Percentiles rank a stretch among this genome's conserved stretches.
Evolutionary conservation across 2,888 invertebrate species (phyloP).

Genomic region (Drosophila paucipuncta): DNA sequence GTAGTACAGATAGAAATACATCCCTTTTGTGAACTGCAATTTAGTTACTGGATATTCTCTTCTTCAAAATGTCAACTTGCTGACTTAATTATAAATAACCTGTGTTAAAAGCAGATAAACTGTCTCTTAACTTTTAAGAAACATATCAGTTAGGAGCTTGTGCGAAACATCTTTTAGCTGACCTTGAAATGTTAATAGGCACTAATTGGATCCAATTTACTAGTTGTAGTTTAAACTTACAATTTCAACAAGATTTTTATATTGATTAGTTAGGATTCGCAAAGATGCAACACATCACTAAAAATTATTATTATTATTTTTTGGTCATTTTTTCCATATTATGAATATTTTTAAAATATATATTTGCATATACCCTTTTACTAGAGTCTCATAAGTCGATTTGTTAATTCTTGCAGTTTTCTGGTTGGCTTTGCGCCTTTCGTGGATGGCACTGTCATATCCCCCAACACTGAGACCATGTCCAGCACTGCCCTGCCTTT

Average conservation of each 20-base stretch:
- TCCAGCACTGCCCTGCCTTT: conserved; percentile 83
- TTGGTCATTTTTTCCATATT: background rate
- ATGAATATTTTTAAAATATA: background rate
- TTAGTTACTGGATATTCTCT: background rate
- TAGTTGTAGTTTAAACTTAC: background rate
- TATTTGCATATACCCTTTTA: too few species aligned
- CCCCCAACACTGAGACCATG: conserved; percentile 86
- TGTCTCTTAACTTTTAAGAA: background rate
- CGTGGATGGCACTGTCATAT: conserved; percentile 94
- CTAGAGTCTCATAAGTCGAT: too few species aligned
- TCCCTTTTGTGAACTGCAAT: background rate
- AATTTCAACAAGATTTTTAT: background rate
- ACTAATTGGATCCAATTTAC: rapidly evolving
- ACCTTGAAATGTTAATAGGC: background rate
- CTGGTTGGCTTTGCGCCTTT: conserved; percentile 97
- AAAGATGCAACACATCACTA: background rate
- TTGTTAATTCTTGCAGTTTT: conserved; percentile 86
- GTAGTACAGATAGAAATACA: background rate
- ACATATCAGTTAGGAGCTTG: background rate
- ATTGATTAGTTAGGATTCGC: background rate
- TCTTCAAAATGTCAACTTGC: background rate
- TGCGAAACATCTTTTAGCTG: background rate
- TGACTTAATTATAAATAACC: background rate
- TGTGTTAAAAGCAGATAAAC: background rate
- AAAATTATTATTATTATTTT: background rate